Conservation (phyloP, 2,113 vertebrate genomes). For the Stigmatopora argus region DNA sequence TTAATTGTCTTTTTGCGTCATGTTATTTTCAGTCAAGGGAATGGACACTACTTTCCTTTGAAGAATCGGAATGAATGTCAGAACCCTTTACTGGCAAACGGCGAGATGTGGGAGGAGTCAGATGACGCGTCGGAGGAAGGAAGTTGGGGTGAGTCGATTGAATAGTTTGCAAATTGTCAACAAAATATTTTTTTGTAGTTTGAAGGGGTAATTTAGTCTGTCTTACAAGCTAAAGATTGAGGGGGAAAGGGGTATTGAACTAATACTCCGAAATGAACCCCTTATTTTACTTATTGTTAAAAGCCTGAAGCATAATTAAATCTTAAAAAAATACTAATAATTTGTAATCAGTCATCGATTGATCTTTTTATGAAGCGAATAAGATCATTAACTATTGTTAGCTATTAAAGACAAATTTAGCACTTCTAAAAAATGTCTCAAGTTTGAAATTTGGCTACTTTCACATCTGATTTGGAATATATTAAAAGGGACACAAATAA, state of each 20-base stretch:
- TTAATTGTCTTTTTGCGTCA: constrained; percentile 20
- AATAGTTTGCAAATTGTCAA: not conserved
- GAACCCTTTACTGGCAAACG: constrained; percentile 83
- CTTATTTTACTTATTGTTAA: too few species aligned
- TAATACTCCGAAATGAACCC: too few species aligned
- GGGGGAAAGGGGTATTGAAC: too few species aligned
- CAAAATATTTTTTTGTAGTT: not conserved
- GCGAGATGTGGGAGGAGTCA: constrained; percentile 86
- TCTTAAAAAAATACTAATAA: too few species aligned
- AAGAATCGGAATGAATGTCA: constrained; percentile 78
- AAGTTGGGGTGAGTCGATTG: constrained; percentile 71
- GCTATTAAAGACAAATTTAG: not conserved
- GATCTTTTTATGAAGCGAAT: not conserved
- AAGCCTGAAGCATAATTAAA: too few species aligned
- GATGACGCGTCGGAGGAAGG: constrained; percentile 78
- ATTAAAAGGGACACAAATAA: not conserved
- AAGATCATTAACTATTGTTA: not conserved
- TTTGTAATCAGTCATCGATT: not conserved
- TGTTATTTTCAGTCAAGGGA: constrained; percentile 77
- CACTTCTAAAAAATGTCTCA: not conserved
- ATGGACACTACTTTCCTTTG: constrained; percentile 90
- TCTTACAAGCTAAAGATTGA: too few species aligned
- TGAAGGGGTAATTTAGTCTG: not conserved
- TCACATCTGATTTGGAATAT: not conserved
- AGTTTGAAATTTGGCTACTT: not conserved